A percentile compares a stretch with the other conserved stretches of the same genome.
These are phyloP conservation scores for Mionectes macconnelli DNA, from an alignment of 2,113 vertebrate species.

Conservation along the genomic window DNA sequence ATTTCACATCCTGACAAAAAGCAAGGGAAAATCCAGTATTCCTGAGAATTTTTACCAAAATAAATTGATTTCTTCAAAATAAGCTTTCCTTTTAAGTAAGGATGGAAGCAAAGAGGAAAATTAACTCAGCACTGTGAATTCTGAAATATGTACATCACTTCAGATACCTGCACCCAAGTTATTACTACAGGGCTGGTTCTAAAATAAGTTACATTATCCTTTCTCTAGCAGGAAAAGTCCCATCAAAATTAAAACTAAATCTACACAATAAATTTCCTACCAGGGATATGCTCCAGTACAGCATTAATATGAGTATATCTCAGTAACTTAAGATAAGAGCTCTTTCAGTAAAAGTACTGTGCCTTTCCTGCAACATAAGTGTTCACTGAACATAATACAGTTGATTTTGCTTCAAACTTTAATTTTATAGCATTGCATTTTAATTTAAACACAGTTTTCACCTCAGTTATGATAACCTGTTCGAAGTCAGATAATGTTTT, in stretches of 20 bases:
- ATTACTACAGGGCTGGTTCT: neutral
- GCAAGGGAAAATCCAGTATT: neutral
- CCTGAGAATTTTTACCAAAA: neutral
- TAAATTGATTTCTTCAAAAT: neutral
- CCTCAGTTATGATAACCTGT: neutral
- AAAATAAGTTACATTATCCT: neutral
- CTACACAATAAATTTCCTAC: neutral
- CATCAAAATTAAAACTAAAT: neutral
- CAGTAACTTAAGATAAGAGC: neutral
- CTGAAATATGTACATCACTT: accelerated
- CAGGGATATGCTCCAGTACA: neutral
- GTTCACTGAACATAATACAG: neutral
- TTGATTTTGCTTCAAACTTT: neutral
- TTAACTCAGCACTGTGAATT: neutral
- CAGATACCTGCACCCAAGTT: neutral
- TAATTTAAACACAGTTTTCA: neutral
- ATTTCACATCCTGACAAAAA: neutral
- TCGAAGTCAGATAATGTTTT: neutral
- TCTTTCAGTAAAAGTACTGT: neutral
- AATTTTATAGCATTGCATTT: neutral
- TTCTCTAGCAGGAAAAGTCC: neutral
- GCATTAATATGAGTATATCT: neutral
- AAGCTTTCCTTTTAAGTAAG: neutral
- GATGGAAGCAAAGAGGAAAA: neutral
- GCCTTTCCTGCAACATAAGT: neutral